phyloP scores from a whole-genome alignment of 2,888 invertebrate species.

The Acleris cristana region DNA sequence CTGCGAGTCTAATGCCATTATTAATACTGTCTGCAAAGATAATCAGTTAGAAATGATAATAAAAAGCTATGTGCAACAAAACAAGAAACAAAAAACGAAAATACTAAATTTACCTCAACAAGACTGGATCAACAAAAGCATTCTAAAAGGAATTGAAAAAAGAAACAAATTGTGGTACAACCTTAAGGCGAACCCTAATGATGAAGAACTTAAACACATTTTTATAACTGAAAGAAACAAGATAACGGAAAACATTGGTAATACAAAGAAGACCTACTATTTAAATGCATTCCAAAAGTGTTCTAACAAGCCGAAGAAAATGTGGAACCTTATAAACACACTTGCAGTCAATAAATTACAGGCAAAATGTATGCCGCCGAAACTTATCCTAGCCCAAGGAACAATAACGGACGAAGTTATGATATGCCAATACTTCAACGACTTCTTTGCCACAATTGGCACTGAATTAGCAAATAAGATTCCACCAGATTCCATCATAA shows the following conservation, averaged over 20 bases:
- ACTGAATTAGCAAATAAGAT: neutral
- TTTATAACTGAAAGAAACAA: conserved; percentile 24
- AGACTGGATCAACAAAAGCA: conserved; percentile 39
- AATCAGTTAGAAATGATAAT: too few species aligned
- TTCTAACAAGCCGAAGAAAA: conserved; percentile 38
- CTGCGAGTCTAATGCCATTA: neutral
- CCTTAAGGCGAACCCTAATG: conserved; percentile 23
- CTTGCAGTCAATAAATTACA: conserved; percentile 17
- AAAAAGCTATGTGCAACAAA: too few species aligned
- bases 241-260: conserved; percentile 25
- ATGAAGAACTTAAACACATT: conserved; percentile 11
- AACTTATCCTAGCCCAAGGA: neutral
- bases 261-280: conserved; percentile 35
- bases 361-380: neutral
- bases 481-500: neutral
- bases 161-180: conserved; percentile 37
- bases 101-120: conserved; percentile 34
- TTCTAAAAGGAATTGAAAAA: conserved; percentile 32
- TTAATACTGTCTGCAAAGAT: too few species aligned
- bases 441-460: neutral
- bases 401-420: neutral
- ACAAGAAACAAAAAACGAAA: conserved; percentile 24
- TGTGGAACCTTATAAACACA: conserved; percentile 39
- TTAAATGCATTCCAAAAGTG: conserved; percentile 33
- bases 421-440: neutral